A percentile compares a stretch with the other conserved stretches of the same genome.
phyloP scores from a whole-genome alignment of 1,140 invertebrate genomes.

The Tribolium castaneum region DNA sequence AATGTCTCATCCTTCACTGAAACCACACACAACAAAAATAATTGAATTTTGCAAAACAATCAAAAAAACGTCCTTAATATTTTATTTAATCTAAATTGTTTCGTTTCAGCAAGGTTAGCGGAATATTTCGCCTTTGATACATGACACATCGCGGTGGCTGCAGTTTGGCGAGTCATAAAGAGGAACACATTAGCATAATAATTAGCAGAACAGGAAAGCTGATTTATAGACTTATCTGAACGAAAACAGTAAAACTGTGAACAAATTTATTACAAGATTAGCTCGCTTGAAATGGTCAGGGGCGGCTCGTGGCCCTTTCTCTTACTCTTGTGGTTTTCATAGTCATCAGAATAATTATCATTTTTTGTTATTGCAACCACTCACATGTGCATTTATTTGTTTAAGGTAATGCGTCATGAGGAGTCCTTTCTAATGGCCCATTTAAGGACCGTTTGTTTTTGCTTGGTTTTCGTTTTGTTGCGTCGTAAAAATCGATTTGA shows the following conservation, averaged over 20 bases:
- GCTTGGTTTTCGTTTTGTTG: neutral
- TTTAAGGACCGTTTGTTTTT: slow-evolving; percentile 5
- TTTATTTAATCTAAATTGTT: slow-evolving; percentile 30
- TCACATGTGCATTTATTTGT: neutral
- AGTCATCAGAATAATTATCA: slow-evolving; percentile 16
- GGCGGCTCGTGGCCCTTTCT: slow-evolving; percentile 17
- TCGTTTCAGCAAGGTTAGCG: slow-evolving; percentile 20
- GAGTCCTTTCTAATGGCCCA: slow-evolving; percentile 15
- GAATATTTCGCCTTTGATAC: slow-evolving; percentile 12
- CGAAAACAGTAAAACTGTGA: slow-evolving; percentile 11
- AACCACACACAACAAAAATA: neutral
- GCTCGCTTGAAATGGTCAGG: neutral
- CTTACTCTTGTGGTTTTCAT: neutral
- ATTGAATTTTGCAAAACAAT: slow-evolving; percentile 18
- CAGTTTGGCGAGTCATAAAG: neutral
- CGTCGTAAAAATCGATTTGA: slow-evolving; percentile 23
- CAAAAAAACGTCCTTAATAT: slow-evolving; percentile 30
- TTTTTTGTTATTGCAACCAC: slow-evolving; percentile 7
- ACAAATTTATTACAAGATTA: slow-evolving; percentile 27
- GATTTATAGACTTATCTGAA: slow-evolving; percentile 13
- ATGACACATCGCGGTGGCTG: slow-evolving; percentile 1
- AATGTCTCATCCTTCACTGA: neutral
- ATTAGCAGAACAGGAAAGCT: slow-evolving; percentile 24
- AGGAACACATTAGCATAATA: slow-evolving; percentile 14
- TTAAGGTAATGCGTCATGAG: neutral